Evolutionary conservation across 2,113 vertebrate species (phyloP).

Genomic region (Pollachius pollachius): DNA sequence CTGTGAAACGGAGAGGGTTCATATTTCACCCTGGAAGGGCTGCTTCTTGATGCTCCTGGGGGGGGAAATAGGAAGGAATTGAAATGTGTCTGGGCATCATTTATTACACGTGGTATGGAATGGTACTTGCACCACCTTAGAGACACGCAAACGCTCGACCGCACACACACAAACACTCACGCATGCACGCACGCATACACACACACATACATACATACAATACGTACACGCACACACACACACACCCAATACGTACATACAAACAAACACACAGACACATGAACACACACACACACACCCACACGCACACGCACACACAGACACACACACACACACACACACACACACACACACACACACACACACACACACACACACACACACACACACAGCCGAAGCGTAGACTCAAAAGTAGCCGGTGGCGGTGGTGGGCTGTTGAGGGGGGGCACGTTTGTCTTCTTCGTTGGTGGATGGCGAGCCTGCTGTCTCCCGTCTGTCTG

Average conservation of each 20-base stretch:
- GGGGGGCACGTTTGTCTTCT: conserved; percentile 63
- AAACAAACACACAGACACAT: conserved; percentile 13
- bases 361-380: conserved; percentile 6
- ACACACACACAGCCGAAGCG: neutral
- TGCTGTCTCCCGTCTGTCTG: conserved; percentile 32
- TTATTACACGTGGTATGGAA: conserved; percentile 45
- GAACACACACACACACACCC: conserved; percentile 1
- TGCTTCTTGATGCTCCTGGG: conserved; percentile 39
- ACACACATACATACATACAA: neutral
- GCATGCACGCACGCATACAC: neutral
- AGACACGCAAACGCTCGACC: conserved; percentile 23
- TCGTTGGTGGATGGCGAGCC: conserved; percentile 36
- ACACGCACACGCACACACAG: conserved; percentile 5
- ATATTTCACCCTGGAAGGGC: conserved; percentile 42
- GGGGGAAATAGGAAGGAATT: conserved; percentile 14
- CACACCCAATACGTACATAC: conserved; percentile 7
- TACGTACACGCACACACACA: conserved; percentile 2
- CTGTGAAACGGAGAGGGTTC: neutral
- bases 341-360: neutral
- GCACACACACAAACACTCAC: conserved; percentile 18
- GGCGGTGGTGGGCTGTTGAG: conserved; percentile 25
- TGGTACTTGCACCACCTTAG: conserved; percentile 20
- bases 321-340: neutral
- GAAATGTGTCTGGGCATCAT: conserved; percentile 53
- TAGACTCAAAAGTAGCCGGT: conserved; percentile 10